Evolutionary conservation across 2,113 vertebrate species (phyloP).

Genomic region (Rhagologus leucostigma): DNA sequence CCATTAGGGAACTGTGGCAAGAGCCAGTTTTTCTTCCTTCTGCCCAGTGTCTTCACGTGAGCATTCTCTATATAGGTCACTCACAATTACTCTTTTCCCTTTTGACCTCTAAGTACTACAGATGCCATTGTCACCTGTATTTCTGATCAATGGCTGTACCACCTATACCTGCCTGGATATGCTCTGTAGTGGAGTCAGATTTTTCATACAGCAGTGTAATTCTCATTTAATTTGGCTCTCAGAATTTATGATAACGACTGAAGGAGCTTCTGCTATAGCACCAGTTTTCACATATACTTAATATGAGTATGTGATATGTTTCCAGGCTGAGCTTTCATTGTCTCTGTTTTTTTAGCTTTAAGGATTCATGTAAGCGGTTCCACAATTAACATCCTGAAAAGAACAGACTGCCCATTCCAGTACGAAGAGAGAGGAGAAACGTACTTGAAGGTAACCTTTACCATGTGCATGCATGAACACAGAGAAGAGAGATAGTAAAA

Average conservation of each 20-base stretch:
- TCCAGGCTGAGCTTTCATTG: background rate
- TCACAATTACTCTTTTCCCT: background rate
- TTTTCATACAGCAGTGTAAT: background rate
- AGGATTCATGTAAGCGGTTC: conserved; percentile 90
- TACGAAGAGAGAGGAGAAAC: conserved; percentile 92
- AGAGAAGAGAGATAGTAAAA: background rate
- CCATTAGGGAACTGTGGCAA: background rate
- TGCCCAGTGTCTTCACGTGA: background rate
- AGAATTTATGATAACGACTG: background rate
- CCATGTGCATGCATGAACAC: background rate
- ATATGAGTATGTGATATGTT: background rate
- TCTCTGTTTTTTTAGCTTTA: conserved; percentile 66
- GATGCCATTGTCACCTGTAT: background rate
- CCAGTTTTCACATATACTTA: background rate
- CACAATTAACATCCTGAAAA: conserved; percentile 89
- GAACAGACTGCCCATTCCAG: conserved; percentile 88
- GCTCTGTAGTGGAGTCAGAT: background rate
- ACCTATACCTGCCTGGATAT: background rate
- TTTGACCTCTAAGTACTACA: background rate
- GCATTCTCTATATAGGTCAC: background rate
- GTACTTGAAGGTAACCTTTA: conserved; percentile 84
- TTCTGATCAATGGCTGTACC: background rate
- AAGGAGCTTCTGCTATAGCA: background rate
- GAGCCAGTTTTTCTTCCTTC: background rate
- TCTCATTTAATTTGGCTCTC: background rate